These are phyloP conservation scores for Coluber constrictor DNA, from an alignment of 2,797 vertebrate genomes.

Conservation along the genomic window DNA sequence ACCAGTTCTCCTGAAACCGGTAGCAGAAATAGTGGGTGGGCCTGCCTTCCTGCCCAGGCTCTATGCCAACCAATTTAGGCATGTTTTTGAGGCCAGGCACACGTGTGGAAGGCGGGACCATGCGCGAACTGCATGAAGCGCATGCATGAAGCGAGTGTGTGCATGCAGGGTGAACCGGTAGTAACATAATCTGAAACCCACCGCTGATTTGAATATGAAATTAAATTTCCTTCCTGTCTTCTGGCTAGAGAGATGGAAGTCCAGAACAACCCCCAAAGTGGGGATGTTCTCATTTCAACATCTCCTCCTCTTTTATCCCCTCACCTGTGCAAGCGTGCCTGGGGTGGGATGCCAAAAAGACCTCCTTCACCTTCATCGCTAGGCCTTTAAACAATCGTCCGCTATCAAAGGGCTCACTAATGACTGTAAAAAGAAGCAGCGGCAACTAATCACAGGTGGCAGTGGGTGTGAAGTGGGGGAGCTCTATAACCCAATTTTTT, in stretches of 20 bases:
- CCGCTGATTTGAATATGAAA: neutral
- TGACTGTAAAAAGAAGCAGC: conserved; percentile 71
- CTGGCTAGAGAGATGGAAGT: neutral
- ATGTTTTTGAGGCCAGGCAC: too few species aligned
- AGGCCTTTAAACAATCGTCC: conserved; percentile 71
- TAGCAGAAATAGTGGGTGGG: too few species aligned
- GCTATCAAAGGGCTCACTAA: conserved; percentile 74
- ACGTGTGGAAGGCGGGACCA: too few species aligned
- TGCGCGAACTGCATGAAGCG: too few species aligned
- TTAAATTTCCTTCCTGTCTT: neutral
- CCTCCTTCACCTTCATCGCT: conserved; percentile 72
- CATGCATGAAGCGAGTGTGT: too few species aligned
- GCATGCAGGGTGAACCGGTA: too few species aligned
- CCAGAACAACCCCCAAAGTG: neutral
- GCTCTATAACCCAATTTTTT: conserved; percentile 68
- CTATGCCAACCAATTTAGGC: too few species aligned
- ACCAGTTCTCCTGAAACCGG: too few species aligned
- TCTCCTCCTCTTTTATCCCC: neutral
- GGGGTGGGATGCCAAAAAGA: conserved; percentile 7
- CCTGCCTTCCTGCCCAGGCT: too few species aligned
- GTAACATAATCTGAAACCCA: too few species aligned
- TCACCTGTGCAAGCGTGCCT: neutral
- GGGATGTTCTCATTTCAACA: neutral
- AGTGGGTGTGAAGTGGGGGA: conserved; percentile 74
- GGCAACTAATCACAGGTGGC: conserved; percentile 77